Percentiles rank a stretch among this genome's conserved stretches.
phyloP scores from a whole-genome alignment of 2,888 invertebrate genomes.

The Oscheius myriophilus region DNA sequence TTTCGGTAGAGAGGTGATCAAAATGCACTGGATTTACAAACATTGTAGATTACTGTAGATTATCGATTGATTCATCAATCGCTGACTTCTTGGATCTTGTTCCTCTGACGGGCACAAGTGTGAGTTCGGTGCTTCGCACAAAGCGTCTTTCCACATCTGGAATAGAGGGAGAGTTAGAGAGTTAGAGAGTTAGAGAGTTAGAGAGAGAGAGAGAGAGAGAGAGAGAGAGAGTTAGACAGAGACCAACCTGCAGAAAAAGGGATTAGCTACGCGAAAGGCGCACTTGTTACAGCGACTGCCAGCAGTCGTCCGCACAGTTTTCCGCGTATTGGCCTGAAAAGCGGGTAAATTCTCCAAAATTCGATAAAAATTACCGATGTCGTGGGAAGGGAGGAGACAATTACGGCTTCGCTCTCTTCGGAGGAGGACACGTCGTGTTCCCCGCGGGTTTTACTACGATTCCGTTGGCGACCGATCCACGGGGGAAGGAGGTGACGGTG shows the following conservation, averaged over 20 bases:
- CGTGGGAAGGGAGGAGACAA: background rate
- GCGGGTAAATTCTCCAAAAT: background rate
- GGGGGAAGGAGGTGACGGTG: constrained; percentile 20
- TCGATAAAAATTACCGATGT: background rate
- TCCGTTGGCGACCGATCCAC: constrained; percentile 7
- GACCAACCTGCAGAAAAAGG: constrained; percentile 38
- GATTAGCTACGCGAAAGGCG: constrained; percentile 33
- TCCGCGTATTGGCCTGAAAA: too few relatives aligned
- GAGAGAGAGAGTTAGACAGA: background rate
- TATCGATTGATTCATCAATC: constrained; percentile 24
- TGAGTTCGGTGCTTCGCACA: constrained; percentile 36
- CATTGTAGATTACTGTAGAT: background rate
- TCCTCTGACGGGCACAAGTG: constrained; percentile 27
- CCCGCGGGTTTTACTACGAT: constrained; percentile 26
- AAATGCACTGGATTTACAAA: background rate
- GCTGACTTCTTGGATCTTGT: constrained; percentile 31
- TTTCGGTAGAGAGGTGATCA: too few relatives aligned
- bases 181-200: background rate
- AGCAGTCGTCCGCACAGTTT: constrained; percentile 11
- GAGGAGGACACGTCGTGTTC: constrained; percentile 26
- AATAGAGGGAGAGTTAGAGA: background rate
- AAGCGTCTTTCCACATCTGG: constrained; percentile 42
- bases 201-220: background rate
- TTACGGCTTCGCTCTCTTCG: constrained; percentile 19
- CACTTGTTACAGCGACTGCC: constrained; percentile 37